phyloP scores from a whole-genome alignment of 2,113 vertebrate species.

The Sapayoa aenigma region DNA sequence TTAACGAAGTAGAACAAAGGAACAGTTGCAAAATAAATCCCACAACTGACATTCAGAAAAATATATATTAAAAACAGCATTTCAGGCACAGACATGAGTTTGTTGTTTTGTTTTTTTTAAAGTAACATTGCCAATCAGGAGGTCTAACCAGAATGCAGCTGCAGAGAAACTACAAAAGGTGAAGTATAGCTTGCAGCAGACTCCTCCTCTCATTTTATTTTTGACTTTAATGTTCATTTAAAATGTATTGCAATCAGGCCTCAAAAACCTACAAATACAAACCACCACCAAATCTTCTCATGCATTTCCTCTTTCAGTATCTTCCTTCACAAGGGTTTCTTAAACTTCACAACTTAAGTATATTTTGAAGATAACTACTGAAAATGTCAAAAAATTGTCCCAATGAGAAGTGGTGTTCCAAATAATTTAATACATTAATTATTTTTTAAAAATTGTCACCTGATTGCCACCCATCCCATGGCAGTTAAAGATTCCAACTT shows the following conservation, averaged over 20 bases:
- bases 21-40: not conserved
- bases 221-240: not conserved
- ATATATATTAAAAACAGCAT: not conserved
- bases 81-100: not conserved
- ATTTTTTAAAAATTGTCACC: constrained; percentile 68
- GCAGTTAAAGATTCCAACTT: constrained; percentile 99
- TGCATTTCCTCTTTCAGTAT: not conserved
- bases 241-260: not conserved
- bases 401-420: not conserved
- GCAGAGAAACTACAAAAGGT: not conserved
- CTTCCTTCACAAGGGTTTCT: not conserved
- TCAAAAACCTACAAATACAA: not conserved
- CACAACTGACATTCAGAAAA: not conserved
- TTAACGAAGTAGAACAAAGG: not conserved
- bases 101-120: not conserved
- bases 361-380: not conserved
- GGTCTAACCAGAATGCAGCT: not conserved
- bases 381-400: not conserved
- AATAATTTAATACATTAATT: not conserved
- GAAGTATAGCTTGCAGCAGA: not conserved
- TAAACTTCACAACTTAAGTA: not conserved
- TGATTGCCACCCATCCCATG: constrained; percentile 99
- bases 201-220: not conserved
- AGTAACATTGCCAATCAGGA: not conserved
- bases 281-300: not conserved